These are phyloP conservation scores for Bombus vancouverensis DNA, from an alignment of 1,140 invertebrate species.

Conservation along the genomic window DNA sequence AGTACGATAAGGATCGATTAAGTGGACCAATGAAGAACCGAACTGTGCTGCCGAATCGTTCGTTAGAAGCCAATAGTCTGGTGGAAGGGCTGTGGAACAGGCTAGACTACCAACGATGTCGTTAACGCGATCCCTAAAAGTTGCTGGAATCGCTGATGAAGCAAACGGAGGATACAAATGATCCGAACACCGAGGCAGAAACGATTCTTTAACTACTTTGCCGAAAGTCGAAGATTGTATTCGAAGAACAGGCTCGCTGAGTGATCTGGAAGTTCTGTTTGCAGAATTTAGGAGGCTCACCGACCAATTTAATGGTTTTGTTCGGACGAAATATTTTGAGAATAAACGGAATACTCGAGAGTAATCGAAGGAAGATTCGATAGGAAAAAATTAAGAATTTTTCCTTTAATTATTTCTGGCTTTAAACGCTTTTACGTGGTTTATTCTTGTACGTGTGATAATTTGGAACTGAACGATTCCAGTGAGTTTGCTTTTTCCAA, in stretches of 20 bases:
- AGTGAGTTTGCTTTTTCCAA: too few species aligned
- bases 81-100: background rate
- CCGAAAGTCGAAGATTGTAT: background rate
- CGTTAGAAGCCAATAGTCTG: slow-evolving; percentile 26
- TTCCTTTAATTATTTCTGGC: background rate
- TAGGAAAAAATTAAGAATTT: background rate
- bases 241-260: background rate
- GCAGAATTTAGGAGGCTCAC: too few species aligned
- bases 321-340: too few species aligned
- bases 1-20: slow-evolving; percentile 54
- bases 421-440: too few species aligned
- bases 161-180: slow-evolving; percentile 1
- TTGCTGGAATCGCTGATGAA: slow-evolving; percentile 5
- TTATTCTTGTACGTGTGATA: too few species aligned
- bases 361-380: too few species aligned
- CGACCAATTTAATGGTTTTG: too few species aligned
- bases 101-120: slow-evolving; percentile 20
- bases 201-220: background rate
- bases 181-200: too few species aligned
- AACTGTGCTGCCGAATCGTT: background rate
- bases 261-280: too few species aligned
- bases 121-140: slow-evolving; percentile 39
- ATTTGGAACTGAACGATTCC: too few species aligned
- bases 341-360: background rate
- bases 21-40: background rate